phyloP scores from a whole-genome alignment of 2,888 invertebrate genomes.

The Physocephala rufipes region DNA sequence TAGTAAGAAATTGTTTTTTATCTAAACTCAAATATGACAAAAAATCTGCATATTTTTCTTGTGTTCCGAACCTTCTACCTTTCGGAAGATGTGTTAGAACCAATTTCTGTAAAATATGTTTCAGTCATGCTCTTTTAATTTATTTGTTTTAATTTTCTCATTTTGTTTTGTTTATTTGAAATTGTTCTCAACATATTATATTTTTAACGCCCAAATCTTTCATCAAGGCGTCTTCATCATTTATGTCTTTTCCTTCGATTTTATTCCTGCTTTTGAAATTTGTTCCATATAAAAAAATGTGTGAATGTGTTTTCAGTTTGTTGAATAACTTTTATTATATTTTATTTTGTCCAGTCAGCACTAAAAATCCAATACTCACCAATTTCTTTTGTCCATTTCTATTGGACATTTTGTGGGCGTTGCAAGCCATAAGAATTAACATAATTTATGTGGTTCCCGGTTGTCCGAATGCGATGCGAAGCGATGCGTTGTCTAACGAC shows the following conservation, averaged over 20 bases:
- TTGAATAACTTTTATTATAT: constrained; percentile 53
- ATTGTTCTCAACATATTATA: not conserved
- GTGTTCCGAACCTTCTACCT: not conserved
- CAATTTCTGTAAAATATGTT: too few species aligned
- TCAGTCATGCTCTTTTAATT: too few species aligned
- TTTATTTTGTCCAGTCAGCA: constrained; percentile 45
- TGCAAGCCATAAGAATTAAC: constrained; percentile 60
- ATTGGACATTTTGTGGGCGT: constrained; percentile 58
- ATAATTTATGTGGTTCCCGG: constrained; percentile 64
- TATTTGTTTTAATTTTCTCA: not conserved
- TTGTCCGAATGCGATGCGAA: constrained; percentile 39
- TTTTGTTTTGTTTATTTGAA: not conserved
- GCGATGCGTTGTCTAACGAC: constrained; percentile 18
- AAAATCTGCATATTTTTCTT: not conserved
- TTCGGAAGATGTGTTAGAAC: too few species aligned
- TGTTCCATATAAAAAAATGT: constrained; percentile 27
- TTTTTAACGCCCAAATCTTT: not conserved
- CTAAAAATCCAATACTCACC: constrained; percentile 16
- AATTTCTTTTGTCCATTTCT: constrained; percentile 25
- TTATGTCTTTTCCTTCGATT: constrained; percentile 5
- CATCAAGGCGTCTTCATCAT: not conserved
- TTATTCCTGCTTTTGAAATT: not conserved
- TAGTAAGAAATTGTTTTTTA: too few species aligned
- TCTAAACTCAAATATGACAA: too few species aligned
- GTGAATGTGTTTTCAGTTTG: constrained; percentile 48